Evolutionary conservation across 2,113 vertebrate genomes (phyloP).

Genomic region (Epinephelus cyanopodus): DNA sequence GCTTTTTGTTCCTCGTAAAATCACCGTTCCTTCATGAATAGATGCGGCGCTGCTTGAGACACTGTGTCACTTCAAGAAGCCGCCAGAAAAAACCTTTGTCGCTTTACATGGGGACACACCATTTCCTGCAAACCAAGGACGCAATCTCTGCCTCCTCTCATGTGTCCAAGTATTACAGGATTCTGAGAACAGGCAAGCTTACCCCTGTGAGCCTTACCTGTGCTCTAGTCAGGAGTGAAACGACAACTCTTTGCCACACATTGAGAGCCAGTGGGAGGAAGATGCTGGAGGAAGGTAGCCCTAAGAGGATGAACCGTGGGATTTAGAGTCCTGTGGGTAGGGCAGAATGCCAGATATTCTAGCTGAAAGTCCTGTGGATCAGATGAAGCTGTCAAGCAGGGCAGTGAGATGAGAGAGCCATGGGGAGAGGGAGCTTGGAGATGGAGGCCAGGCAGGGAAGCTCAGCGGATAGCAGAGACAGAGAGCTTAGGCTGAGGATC

Average conservation of each 20-base stretch:
- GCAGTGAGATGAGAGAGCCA: slow-evolving; percentile 79
- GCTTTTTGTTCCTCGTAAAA: slow-evolving; percentile 22
- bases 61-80: slow-evolving; percentile 37
- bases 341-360: slow-evolving; percentile 75
- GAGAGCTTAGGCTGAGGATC: slow-evolving; percentile 82
- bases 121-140: slow-evolving; percentile 59
- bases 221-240: slow-evolving; percentile 71
- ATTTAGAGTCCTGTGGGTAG: slow-evolving; percentile 79
- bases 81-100: slow-evolving; percentile 28
- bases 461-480: slow-evolving; percentile 77
- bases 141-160: slow-evolving; percentile 47
- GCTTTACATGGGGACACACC: slow-evolving; percentile 61
- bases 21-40: slow-evolving; percentile 26
- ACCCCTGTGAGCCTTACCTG: slow-evolving; percentile 68
- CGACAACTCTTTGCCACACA: slow-evolving; percentile 76
- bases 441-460: slow-evolving; percentile 78
- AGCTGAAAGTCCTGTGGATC: slow-evolving; percentile 80
- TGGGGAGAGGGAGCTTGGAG: slow-evolving; percentile 73
- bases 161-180: slow-evolving; percentile 68
- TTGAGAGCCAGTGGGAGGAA: slow-evolving; percentile 69
- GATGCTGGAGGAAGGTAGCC: slow-evolving; percentile 66
- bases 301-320: slow-evolving; percentile 80
- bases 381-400: slow-evolving; percentile 84
- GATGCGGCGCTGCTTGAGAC: slow-evolving; percentile 8
- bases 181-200: slow-evolving; percentile 56